Conservation (phyloP, 2,797 vertebrate genomes). For the Alectoris magna region DNA sequence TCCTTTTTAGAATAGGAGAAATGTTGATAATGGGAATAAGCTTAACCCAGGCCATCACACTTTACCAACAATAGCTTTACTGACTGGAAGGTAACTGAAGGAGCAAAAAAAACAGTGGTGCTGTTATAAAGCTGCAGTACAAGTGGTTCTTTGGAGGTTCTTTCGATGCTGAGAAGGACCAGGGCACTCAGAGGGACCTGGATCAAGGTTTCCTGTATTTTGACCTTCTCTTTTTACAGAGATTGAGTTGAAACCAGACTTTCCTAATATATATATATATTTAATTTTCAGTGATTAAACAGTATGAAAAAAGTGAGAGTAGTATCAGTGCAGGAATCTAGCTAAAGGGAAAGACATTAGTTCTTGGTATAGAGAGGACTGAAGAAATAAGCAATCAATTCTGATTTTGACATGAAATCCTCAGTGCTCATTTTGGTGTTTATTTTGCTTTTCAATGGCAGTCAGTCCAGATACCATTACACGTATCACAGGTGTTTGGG, state of each 20-base stretch:
- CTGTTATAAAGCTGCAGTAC: background rate
- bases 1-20: conserved; percentile 48
- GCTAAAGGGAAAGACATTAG: background rate
- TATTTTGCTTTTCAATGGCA: background rate
- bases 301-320: background rate
- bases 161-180: background rate
- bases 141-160: background rate
- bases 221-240: background rate
- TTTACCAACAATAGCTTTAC: conserved; percentile 51
- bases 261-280: background rate
- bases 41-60: conserved; percentile 26
- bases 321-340: rapidly evolving
- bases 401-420: background rate
- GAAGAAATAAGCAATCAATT: background rate
- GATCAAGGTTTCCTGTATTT: background rate
- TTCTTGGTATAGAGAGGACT: background rate
- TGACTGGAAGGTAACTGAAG: conserved; percentile 46
- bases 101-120: background rate
- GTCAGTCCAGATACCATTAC: background rate
- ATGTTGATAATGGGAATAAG: conserved; percentile 52
- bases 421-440: background rate
- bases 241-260: background rate
- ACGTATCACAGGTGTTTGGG: background rate
- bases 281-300: background rate
- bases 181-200: background rate